A percentile compares a stretch with the other conserved stretches of the same genome.
These are phyloP conservation scores for Chesias legatella DNA, from an alignment of 2,888 invertebrate species.

Conservation along the genomic window DNA sequence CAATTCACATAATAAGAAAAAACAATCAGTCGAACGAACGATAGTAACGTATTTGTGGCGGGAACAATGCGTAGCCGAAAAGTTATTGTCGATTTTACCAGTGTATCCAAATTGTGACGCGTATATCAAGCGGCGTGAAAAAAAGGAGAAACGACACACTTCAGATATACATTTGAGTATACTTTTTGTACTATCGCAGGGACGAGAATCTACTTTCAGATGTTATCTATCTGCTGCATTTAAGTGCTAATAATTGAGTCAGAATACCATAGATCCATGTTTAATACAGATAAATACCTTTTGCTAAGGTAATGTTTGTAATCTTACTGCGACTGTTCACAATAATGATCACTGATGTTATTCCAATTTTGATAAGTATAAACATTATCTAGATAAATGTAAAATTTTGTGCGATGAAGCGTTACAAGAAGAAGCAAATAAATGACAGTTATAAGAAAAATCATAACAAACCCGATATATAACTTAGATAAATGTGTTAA, in stretches of 20 bases:
- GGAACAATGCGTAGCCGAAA: constrained; percentile 47
- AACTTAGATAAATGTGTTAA: constrained; percentile 32
- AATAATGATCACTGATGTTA: constrained; percentile 34
- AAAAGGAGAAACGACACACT: constrained; percentile 77
- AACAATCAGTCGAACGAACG: constrained; percentile 32
- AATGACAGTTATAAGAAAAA: constrained; percentile 45
- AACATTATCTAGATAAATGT: constrained; percentile 20
- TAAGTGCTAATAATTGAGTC: neutral
- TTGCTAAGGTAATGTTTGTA: constrained; percentile 21
- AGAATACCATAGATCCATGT: too few species aligned
- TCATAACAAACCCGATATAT: constrained; percentile 47
- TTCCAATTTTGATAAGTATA: constrained; percentile 32
- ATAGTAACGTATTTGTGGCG: constrained; percentile 31
- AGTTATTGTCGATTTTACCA: constrained; percentile 72
- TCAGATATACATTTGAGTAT: constrained; percentile 61
- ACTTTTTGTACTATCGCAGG: constrained; percentile 45
- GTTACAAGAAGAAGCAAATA: constrained; percentile 53
- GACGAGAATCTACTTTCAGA: constrained; percentile 29
- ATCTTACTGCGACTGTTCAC: constrained; percentile 43
- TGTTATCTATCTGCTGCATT: constrained; percentile 15
- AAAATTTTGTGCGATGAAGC: constrained; percentile 52
- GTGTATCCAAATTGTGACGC: constrained; percentile 77
- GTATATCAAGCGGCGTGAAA: constrained; percentile 79
- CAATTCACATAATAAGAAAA: constrained; percentile 11
- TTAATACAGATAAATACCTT: too few species aligned